Percentiles rank a stretch among this genome's conserved stretches.
Conservation (phyloP, 2,888 invertebrate species). For the Synergus japonicus region DNA sequence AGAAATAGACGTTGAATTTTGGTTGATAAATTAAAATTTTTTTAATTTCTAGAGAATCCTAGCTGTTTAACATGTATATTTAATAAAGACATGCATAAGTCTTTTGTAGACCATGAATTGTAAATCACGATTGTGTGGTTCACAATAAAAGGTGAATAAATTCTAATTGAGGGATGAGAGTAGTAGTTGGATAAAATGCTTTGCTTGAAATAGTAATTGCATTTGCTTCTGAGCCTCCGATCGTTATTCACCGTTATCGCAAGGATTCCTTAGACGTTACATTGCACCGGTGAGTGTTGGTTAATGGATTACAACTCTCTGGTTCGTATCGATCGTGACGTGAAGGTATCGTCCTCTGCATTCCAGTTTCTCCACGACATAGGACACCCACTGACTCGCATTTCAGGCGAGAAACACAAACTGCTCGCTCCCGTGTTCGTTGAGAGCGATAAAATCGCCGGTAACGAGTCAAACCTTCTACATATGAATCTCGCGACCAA, state of each 20-base stretch:
- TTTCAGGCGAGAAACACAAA: slow-evolving; percentile 62
- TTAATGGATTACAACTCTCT: slow-evolving; percentile 41
- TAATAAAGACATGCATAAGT: neutral
- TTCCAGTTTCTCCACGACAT: slow-evolving; percentile 47
- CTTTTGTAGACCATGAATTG: neutral
- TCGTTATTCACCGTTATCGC: slow-evolving; percentile 39
- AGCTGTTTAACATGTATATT: neutral
- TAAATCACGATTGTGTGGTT: neutral
- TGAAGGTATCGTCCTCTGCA: slow-evolving; percentile 25
- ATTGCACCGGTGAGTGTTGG: slow-evolving; percentile 40
- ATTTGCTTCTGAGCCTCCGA: slow-evolving; percentile 9
- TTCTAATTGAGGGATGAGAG: neutral
- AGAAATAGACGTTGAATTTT: too few relatives aligned
- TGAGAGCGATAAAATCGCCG: slow-evolving; percentile 61
- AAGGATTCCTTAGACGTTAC: slow-evolving; percentile 36
- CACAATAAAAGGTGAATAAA: slow-evolving; percentile 4
- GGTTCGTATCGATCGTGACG: slow-evolving; percentile 42
- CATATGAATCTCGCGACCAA: slow-evolving; percentile 55
- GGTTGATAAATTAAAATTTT: too few relatives aligned
- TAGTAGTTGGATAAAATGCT: slow-evolving; percentile 7
- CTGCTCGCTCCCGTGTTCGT: slow-evolving; percentile 50
- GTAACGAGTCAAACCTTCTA: slow-evolving; percentile 56
- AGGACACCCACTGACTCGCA: slow-evolving; percentile 60
- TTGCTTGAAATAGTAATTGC: slow-evolving; percentile 37
- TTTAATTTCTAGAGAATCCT: too few relatives aligned